Conservation (phyloP, 1,140 invertebrate species). For the Trichogramma pretiosum region DNA sequence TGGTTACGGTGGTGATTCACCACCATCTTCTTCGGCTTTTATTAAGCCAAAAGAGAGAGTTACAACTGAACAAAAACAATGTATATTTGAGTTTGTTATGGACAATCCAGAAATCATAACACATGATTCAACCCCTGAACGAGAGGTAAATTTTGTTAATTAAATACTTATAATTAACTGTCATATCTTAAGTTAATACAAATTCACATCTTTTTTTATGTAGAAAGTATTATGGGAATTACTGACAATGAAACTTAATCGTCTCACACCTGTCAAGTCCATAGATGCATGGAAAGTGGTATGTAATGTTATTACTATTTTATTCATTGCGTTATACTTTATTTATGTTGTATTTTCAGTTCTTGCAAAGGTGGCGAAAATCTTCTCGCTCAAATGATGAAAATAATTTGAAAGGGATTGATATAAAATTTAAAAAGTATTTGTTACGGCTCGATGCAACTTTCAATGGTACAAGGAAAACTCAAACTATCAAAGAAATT, state of each 20-base stretch:
- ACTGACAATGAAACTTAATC: not conserved
- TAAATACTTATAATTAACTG: not conserved
- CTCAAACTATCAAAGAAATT: not conserved
- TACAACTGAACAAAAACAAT: not conserved
- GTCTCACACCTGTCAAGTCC: not conserved
- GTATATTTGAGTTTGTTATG: not conserved
- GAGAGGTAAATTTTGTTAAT: not conserved
- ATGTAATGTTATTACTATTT: not conserved
- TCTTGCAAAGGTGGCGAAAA: not conserved
- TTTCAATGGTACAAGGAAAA: not conserved
- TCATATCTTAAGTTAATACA: not conserved
- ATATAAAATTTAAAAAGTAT: not conserved
- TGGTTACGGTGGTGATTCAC: no score
- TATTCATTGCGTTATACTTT: not conserved
- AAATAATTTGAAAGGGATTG: not conserved
- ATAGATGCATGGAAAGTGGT: slow-evolving; percentile 5
- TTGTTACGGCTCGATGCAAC: not conserved
- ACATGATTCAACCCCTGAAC: not conserved
- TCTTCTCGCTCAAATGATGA: not conserved
- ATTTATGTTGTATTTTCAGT: slow-evolving; percentile 5
- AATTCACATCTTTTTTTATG: not conserved
- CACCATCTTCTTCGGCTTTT: no score
- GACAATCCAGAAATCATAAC: slow-evolving; percentile 8
- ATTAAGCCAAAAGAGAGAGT: not conserved
- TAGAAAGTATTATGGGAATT: not conserved